Base-by-base conservation (phyloP, 2,797 vertebrate genomes). In the Myiotriccus ornatus region DNA sequence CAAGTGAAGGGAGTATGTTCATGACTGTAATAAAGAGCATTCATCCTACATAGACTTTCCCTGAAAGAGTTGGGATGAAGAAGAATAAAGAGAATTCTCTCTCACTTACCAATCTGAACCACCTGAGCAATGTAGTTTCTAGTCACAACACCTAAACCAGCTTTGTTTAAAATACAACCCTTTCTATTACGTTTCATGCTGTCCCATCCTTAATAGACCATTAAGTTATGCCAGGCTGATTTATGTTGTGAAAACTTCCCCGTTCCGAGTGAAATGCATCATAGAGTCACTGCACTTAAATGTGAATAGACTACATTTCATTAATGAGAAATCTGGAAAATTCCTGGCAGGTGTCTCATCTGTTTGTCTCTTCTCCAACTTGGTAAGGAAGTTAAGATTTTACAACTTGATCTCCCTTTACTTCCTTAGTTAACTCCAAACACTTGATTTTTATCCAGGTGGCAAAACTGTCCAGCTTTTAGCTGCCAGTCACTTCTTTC, bases 261-360 rank as follows among this genome's bases (percentile, higher is more conserved):
- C 90, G 86, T 92, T 75, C 67, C 87, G 88, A 95, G 3, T 85
- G 81, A 84, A 96, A 96, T 68, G 75, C 84, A 88, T 95, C 93
- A 95, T 71, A 64, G 47, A 93, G 49, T 87, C 90, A 74, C 67
- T 95, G 94, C 88, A 94, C 78, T 95, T 90, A 55, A 74, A 89
- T 52, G 73, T 64, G 57, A 95, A 70, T 24, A 93, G 64, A 44
- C 34, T 82, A 69, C 39, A 63, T 91, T 91, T 74, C 95, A 94
- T 95, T 88, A 73, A 50, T 56, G 89, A 49, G 43, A 87, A 94
- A 96, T 81, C 37, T 56, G 25, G 80, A 84, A 93, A 93, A 91
- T 62, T 77, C n/a, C 49, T n/a, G 32, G 8, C n/a, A 80, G 7
- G 4, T 52, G 25, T 63, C 28, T 84, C 49, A 76, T 24, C n/a